A percentile compares a stretch with the other conserved stretches of the same genome.
These are phyloP conservation scores for Rhynchonycteris naso DNA, from an alignment of 2,797 vertebrate species.

Conservation along the genomic window DNA sequence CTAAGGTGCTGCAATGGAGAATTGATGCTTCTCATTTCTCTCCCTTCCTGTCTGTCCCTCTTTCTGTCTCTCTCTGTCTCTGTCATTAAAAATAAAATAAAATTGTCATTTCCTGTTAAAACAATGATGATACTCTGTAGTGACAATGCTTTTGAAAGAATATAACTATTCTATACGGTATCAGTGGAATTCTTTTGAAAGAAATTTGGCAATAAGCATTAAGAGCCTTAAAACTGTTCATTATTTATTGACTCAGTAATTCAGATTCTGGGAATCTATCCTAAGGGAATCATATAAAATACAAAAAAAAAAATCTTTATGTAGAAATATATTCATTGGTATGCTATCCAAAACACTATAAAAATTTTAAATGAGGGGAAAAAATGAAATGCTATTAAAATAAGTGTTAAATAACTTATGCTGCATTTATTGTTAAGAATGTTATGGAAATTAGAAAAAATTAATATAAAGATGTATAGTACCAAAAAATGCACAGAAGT, in stretches of 20 bases:
- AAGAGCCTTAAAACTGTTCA: background rate
- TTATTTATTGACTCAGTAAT: background rate
- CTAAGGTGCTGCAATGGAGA: too few species aligned
- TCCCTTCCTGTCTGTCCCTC: too few species aligned
- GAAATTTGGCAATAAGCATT: background rate
- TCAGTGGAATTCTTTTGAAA: background rate
- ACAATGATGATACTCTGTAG: background rate
- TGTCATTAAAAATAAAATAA: background rate
- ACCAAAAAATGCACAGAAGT: background rate
- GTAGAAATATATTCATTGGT: background rate
- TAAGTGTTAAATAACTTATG: background rate
- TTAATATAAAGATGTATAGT: background rate
- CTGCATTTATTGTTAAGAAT: background rate
- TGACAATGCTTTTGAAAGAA: background rate
- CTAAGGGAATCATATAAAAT: constrained; percentile 1
- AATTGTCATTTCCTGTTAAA: background rate
- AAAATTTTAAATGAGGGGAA: background rate
- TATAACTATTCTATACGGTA: background rate
- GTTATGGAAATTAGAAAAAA: constrained; percentile 33
- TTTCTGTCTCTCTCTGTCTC: too few species aligned
- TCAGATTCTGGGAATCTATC: constrained; percentile 6
- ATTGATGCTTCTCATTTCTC: too few species aligned
- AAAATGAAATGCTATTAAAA: background rate
- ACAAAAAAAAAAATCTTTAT: background rate
- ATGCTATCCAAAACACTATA: background rate